These are phyloP conservation scores for Sceliomorpha sp. DNA, from an alignment of 2,888 invertebrate species.

Conservation along the genomic window DNA sequence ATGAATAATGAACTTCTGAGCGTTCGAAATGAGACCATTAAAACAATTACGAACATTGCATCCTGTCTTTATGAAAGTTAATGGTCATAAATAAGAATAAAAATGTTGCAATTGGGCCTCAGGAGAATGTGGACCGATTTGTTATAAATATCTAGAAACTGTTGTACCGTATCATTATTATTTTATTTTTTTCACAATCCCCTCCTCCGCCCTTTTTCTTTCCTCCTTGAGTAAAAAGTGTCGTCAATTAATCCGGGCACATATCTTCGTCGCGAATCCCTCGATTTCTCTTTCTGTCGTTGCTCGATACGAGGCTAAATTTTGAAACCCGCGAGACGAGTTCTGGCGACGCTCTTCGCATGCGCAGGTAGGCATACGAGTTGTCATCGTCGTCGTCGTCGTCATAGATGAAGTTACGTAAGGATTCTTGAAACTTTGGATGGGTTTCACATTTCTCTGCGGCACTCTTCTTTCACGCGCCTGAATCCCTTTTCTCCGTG, in stretches of 20 bases:
- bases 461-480: constrained; percentile 31
- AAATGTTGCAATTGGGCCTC: too few species aligned
- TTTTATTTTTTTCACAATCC: constrained; percentile 36
- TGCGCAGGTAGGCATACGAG: constrained; percentile 30
- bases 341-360: constrained; percentile 36
- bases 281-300: constrained; percentile 47
- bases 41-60: constrained; percentile 20
- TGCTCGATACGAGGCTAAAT: too few species aligned
- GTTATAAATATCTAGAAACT: too few species aligned
- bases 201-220: constrained; percentile 26
- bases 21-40: constrained; percentile 33
- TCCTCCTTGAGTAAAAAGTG: constrained; percentile 20
- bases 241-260: constrained; percentile 8
- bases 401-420: constrained; percentile 46
- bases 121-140: too few species aligned
- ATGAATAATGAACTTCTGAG: too few species aligned
- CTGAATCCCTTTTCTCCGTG: constrained; percentile 24
- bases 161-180: too few species aligned
- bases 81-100: constrained; percentile 40
- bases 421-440: constrained; percentile 39
- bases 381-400: too few species aligned
- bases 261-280: constrained; percentile 19
- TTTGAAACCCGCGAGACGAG: constrained; percentile 29
- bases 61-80: constrained; percentile 27
- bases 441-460: constrained; percentile 47